Evolutionary conservation across 1,140 invertebrate genomes (phyloP).

Genomic region (Thaumatotibia leucotreta): DNA sequence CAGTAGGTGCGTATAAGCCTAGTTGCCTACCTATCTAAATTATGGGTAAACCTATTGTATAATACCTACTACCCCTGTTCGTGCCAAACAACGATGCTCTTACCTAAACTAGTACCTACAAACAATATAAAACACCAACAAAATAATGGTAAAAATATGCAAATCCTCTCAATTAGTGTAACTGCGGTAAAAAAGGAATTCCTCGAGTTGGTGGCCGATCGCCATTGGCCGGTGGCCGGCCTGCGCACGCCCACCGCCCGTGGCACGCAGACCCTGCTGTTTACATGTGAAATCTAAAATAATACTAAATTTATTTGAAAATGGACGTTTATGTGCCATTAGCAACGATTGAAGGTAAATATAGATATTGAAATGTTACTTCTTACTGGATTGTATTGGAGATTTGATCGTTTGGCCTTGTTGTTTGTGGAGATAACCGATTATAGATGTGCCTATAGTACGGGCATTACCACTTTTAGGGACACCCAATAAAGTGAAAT

Average conservation of each 20-base stretch:
- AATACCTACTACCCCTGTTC: too few species aligned
- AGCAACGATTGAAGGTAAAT: background rate
- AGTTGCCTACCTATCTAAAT: too few species aligned
- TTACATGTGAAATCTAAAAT: slow-evolving; percentile 49
- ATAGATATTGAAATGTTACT: background rate
- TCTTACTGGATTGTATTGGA: background rate
- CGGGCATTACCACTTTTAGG: too few species aligned
- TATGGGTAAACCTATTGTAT: too few species aligned
- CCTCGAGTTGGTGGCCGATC: slow-evolving; percentile 24
- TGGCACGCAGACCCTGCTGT: slow-evolving; percentile 37
- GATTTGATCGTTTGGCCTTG: too few species aligned
- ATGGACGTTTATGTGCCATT: background rate
- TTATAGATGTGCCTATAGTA: too few species aligned
- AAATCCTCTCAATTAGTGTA: slow-evolving; percentile 51
- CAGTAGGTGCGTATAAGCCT: too few species aligned
- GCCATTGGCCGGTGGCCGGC: slow-evolving; percentile 42
- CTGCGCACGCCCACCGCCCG: slow-evolving; percentile 52
- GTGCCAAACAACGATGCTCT: background rate
- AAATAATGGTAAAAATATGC: slow-evolving; percentile 49
- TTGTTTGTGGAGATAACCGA: background rate
- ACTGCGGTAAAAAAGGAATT: slow-evolving; percentile 51
- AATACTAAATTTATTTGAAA: slow-evolving; percentile 18
- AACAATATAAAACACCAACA: background rate
- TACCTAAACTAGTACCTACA: background rate
- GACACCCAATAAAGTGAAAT: too few species aligned